These are phyloP conservation scores for Lasioglossum morio DNA, from an alignment of 2,888 invertebrate genomes.

Conservation along the genomic window DNA sequence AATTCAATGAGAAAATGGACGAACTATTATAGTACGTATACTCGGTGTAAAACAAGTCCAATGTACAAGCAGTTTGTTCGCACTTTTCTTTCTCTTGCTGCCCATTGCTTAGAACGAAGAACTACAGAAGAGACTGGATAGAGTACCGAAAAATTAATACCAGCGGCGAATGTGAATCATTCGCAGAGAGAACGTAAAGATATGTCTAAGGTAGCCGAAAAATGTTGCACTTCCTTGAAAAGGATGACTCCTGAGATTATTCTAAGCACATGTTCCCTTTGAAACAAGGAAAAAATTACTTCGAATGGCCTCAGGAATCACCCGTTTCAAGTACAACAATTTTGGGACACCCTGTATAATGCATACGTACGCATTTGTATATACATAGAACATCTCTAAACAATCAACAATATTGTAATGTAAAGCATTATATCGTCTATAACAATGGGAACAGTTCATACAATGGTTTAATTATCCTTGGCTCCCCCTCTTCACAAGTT, in stretches of 20 bases:
- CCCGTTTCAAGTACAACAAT: neutral
- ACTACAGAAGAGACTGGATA: constrained; percentile 33
- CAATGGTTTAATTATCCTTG: constrained; percentile 8
- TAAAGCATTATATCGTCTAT: constrained; percentile 6
- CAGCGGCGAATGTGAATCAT: constrained; percentile 21
- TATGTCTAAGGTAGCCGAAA: neutral
- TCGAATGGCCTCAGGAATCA: neutral
- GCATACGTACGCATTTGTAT: neutral
- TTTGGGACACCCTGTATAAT: neutral
- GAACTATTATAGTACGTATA: constrained; percentile 18
- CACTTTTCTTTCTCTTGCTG: constrained; percentile 2
- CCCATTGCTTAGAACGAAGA: constrained; percentile 42
- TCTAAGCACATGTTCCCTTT: neutral
- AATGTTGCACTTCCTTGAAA: too few relatives aligned
- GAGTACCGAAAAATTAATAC: constrained; percentile 21
- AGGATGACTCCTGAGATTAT: neutral
- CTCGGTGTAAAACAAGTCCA: constrained; percentile 3
- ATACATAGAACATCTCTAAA: constrained; percentile 22
- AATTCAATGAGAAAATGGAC: constrained; percentile 42
- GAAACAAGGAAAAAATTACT: neutral
- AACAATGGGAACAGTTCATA: constrained; percentile 12
- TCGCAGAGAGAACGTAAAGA: constrained; percentile 23
- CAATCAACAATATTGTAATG: constrained; percentile 20
- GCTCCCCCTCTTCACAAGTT: neutral
- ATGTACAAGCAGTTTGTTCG: constrained; percentile 30